Base-by-base conservation (phyloP, 2,888 invertebrate species). In the Aphodius granarius region DNA sequence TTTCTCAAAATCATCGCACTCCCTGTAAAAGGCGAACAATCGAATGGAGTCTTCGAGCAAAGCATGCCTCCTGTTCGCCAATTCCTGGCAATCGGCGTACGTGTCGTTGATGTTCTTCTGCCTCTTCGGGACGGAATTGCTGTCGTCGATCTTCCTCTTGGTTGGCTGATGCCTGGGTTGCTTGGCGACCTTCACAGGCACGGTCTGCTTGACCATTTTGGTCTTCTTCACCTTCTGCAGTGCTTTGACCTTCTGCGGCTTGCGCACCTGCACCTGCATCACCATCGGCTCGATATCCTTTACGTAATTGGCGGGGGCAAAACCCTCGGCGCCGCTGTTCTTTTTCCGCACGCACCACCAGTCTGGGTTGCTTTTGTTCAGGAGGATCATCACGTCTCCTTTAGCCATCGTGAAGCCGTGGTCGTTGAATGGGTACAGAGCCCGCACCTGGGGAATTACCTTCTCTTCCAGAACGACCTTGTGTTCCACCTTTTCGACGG, bases 301-400 rank as follows among this genome's bases (percentile, higher is more conserved):
- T 15, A 99, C 96, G 87, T 99, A 99, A 88, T 97, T 98, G 0
- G 97, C 98, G 0, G 99, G 99, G 3, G 99, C 98, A 87, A 98
- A 99, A 0, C 99, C 99, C 83, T 98, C 98, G 0, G 92, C 92
- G 0, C 98, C 95, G 84, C 96, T 96, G 0, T 93, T 92, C 83
- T 92, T 92, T 83, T 92, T 92, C 15, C 97, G 90, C n/a, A 98
- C 96, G 82, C 96, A 96, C 99, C 99, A 99, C 99, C 99, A 99
- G 86, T 99, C 99, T 0, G 94, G 93, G 88, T 98, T 99, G 5
- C 97, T 97, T 88, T 97, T 97, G 85, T 95, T 96, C 78, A 99
- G 91, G 0, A 99, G 89, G 83, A 97, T 94, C 95, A 99, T 95
- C 1, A 86, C 84, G 88, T 98, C 97, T 73, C 96, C 96, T 87